These are phyloP conservation scores for Anthrax anthrax DNA, from an alignment of 2,888 invertebrate genomes.

Conservation along the genomic window DNA sequence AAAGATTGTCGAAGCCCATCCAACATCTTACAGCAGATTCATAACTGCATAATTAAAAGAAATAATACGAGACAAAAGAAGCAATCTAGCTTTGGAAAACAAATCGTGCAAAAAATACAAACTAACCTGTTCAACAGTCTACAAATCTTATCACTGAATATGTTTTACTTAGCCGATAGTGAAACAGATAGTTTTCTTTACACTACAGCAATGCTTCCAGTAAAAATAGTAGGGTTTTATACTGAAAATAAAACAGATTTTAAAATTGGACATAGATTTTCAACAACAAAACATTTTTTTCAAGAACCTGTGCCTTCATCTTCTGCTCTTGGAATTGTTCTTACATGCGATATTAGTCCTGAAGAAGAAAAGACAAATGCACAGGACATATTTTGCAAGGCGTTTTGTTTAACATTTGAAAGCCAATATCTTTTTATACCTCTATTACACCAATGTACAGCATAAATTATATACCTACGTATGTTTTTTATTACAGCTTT, in stretches of 20 bases:
- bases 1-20: not conserved
- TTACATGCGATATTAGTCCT: not conserved
- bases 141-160: not conserved
- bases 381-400: too few species aligned
- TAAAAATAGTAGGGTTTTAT: not conserved
- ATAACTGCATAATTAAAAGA: not conserved
- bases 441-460: not conserved
- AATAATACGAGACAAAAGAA: not conserved
- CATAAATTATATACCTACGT: not conserved
- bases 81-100: not conserved
- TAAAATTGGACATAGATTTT: not conserved
- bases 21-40: conserved; percentile 1
- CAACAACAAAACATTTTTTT: not conserved
- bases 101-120: too few species aligned
- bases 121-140: too few species aligned
- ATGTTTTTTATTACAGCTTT: not conserved
- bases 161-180: not conserved
- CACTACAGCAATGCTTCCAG: not conserved
- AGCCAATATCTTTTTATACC: not conserved
- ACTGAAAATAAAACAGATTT: not conserved
- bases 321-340: not conserved
- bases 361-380: not conserved
- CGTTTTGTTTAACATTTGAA: too few species aligned
- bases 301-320: not conserved
- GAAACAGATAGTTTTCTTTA: not conserved